Conservation (phyloP, 2,113 vertebrate species). For the Ifrita kowaldi region DNA sequence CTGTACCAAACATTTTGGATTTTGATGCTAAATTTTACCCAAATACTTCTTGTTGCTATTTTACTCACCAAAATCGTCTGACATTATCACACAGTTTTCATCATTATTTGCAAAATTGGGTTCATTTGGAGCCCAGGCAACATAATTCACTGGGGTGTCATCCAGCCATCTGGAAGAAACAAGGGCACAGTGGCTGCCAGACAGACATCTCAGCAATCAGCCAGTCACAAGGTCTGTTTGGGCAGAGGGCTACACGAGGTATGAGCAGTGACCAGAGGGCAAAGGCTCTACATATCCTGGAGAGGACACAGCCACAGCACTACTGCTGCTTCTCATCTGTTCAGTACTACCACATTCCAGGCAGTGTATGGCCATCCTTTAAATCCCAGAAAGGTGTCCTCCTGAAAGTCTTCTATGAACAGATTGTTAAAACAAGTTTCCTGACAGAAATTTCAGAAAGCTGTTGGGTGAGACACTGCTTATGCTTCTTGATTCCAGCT, state of each 20-base stretch:
- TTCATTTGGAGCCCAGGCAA: constrained; percentile 80
- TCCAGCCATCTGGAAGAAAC: constrained; percentile 78
- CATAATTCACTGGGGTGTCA: constrained; percentile 74
- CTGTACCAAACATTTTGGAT: background rate
- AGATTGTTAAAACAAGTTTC: background rate
- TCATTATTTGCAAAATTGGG: constrained; percentile 81
- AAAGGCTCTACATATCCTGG: background rate
- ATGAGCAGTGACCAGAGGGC: background rate
- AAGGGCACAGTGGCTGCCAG: background rate
- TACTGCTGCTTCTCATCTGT: background rate
- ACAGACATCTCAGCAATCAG: background rate
- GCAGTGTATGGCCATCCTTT: background rate
- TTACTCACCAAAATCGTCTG: constrained; percentile 76
- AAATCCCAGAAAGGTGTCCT: background rate
- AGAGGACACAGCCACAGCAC: background rate
- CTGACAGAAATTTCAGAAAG: background rate
- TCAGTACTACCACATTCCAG: background rate
- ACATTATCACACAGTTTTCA: constrained; percentile 83
- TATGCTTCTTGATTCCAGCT: background rate
- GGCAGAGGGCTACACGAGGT: background rate
- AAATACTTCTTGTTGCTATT: background rate
- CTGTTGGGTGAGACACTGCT: background rate
- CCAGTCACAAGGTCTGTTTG: background rate
- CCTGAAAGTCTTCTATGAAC: background rate
- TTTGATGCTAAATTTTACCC: background rate